phyloP scores from a whole-genome alignment of 2,888 invertebrate species.

The Lasioglossum marginatum region DNA sequence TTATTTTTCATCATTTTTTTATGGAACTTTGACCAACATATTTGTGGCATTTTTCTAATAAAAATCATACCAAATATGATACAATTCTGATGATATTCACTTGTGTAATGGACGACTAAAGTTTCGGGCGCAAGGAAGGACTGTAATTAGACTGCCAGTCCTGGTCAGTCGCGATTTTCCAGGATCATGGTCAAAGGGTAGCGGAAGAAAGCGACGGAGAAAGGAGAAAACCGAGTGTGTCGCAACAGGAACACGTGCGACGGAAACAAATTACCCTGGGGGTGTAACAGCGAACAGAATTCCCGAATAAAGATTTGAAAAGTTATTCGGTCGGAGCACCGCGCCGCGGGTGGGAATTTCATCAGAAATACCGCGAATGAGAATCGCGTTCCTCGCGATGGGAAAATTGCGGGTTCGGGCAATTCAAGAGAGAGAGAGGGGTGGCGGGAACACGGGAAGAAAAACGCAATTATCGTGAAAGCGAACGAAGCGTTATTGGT shows the following conservation, averaged over 20 bases:
- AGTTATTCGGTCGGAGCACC: neutral
- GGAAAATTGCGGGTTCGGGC: neutral
- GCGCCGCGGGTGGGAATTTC: constrained; percentile 1
- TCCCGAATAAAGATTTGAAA: constrained; percentile 2
- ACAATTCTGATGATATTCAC: too few species aligned
- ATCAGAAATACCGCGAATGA: constrained; percentile 3
- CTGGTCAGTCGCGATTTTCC: neutral
- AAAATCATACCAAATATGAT: too few species aligned
- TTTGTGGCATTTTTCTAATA: too few species aligned
- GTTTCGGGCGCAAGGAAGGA: too few species aligned
- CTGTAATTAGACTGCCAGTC: neutral
- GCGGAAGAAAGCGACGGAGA: neutral
- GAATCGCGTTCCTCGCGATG: constrained; percentile 2
- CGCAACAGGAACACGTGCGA: neutral
- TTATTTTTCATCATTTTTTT: too few species aligned
- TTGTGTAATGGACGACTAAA: too few species aligned
- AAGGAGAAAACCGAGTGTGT: neutral
- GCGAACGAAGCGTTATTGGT: constrained; percentile 35
- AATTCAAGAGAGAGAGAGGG: neutral
- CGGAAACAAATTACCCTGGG: constrained; percentile 9
- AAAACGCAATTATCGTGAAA: constrained; percentile 45
- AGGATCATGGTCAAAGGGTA: neutral
- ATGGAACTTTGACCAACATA: too few species aligned
- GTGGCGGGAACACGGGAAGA: neutral
- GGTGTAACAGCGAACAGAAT: neutral